These are phyloP conservation scores for Brachyhypopomus gauderio DNA, from an alignment of 2,113 vertebrate genomes.

Conservation along the genomic window DNA sequence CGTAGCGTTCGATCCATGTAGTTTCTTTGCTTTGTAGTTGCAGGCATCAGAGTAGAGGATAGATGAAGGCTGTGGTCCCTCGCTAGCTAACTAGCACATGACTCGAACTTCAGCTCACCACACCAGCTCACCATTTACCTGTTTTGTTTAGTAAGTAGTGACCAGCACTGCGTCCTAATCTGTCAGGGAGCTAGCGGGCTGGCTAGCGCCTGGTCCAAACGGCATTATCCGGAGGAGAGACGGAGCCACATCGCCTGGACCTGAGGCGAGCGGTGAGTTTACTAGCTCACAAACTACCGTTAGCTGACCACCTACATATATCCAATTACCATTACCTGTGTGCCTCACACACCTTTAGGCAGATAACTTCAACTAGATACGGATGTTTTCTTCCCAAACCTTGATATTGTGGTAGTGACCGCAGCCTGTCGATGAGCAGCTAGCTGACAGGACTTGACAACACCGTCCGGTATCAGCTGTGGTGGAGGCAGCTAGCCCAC, in stretches of 20 bases:
- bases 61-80: slow-evolving; percentile 58
- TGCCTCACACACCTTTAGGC: not conserved
- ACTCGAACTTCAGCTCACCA: not conserved
- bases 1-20: slow-evolving; percentile 35
- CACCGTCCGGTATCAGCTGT: no score
- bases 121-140: not conserved
- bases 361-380: no score
- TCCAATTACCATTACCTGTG: not conserved
- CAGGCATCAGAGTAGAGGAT: slow-evolving; percentile 67
- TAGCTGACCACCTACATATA: slow-evolving; percentile 7
- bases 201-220: not conserved
- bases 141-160: not conserved
- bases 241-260: slow-evolving; percentile 35
- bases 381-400: no score
- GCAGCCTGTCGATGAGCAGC: not conserved
- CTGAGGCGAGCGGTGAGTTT: slow-evolving; percentile 35
- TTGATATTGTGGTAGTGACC: not conserved
- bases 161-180: not conserved
- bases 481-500: no score
- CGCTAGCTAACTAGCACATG: slow-evolving; percentile 5
- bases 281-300: slow-evolving; percentile 37
- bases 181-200: not conserved
- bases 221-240: slow-evolving; percentile 9
- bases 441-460: not conserved
- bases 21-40: slow-evolving; percentile 55